A percentile compares a stretch with the other conserved stretches of the same genome.
Conservation (phyloP, 2,113 vertebrate genomes). For the Dryoscopus gambensis region DNA sequence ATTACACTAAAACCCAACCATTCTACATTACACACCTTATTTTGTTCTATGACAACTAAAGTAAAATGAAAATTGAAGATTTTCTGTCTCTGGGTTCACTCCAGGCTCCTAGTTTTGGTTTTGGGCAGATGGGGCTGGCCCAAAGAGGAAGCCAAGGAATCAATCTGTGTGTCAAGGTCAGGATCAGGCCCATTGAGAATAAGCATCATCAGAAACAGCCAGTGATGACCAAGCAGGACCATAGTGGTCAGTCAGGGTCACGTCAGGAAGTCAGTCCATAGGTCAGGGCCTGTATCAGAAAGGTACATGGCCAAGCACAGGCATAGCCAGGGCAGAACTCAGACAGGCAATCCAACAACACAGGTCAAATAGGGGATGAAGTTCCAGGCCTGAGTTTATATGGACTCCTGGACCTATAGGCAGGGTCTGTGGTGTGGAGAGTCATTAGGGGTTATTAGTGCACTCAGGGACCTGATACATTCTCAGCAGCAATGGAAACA, state of each 20-base stretch:
- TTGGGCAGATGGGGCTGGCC: background rate
- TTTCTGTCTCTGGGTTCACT: background rate
- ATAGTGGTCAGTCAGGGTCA: background rate
- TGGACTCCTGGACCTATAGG: background rate
- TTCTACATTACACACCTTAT: background rate
- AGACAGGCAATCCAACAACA: accelerated
- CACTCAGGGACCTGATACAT: background rate
- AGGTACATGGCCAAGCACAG: background rate
- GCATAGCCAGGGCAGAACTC: background rate
- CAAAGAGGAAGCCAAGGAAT: background rate
- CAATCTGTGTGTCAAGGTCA: background rate
- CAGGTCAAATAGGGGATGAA: accelerated
- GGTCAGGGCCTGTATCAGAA: background rate
- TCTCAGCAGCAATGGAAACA: background rate
- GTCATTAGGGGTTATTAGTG: background rate
- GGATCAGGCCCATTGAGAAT: background rate
- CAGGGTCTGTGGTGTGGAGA: background rate
- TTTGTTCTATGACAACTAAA: background rate
- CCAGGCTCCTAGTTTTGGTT: background rate
- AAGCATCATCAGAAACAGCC: background rate
- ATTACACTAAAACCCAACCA: background rate
- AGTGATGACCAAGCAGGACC: background rate
- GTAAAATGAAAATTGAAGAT: background rate
- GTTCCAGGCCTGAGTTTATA: background rate
- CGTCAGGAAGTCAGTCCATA: background rate